These are phyloP conservation scores for Chlorops oryzae DNA, from an alignment of 1,140 invertebrate species.

Conservation along the genomic window DNA sequence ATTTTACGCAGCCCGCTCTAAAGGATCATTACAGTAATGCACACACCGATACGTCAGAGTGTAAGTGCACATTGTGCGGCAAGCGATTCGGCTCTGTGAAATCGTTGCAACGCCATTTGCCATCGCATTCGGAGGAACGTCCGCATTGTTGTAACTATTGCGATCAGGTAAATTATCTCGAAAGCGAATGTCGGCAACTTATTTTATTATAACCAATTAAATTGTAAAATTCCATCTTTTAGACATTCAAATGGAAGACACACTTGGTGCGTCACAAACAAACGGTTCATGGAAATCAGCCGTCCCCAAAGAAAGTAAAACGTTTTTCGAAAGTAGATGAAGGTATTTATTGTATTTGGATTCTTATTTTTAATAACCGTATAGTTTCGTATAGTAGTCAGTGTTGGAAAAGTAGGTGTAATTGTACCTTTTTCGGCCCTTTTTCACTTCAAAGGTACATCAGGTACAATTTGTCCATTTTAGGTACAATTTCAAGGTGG, in stretches of 20 bases:
- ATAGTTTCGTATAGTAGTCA: neutral
- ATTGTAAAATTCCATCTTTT: neutral
- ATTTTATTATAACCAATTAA: too few relatives aligned
- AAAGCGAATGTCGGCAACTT: too few relatives aligned
- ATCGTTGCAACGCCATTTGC: slow-evolving; percentile 70
- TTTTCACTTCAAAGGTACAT: too few relatives aligned
- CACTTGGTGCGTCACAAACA: slow-evolving; percentile 45
- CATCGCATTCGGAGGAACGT: slow-evolving; percentile 77
- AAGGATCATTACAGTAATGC: slow-evolving; percentile 46
- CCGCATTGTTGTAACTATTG: slow-evolving; percentile 81
- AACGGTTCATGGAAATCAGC: slow-evolving; percentile 43
- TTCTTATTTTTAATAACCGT: neutral
- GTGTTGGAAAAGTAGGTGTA: too few relatives aligned
- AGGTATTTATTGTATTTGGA: slow-evolving; percentile 21
- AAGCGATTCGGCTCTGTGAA: slow-evolving; percentile 42
- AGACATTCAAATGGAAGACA: slow-evolving; percentile 47
- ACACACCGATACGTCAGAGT: slow-evolving; percentile 40
- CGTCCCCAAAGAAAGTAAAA: slow-evolving; percentile 41
- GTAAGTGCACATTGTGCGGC: slow-evolving; percentile 43
- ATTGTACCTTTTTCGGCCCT: too few relatives aligned
- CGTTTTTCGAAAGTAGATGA: slow-evolving; percentile 41
- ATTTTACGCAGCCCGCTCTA: slow-evolving; percentile 45
- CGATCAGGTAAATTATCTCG: slow-evolving; percentile 36
- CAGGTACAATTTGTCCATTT: too few relatives aligned
- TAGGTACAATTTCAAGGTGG: too few relatives aligned